Evolutionary conservation across 2,113 vertebrate genomes (phyloP).

Genomic region (Nematolebias whitei): DNA sequence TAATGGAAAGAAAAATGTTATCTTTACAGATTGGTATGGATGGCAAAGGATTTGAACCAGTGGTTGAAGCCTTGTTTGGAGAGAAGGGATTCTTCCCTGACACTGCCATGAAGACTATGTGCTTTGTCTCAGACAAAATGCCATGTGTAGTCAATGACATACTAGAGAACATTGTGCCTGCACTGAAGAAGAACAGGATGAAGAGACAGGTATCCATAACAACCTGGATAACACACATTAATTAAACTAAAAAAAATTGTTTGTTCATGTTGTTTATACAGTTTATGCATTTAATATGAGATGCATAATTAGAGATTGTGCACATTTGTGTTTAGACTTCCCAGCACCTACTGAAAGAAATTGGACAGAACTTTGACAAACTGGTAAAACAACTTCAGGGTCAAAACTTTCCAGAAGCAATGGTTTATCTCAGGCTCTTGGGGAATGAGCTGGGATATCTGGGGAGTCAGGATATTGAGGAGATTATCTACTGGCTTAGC

Average conservation of each 20-base stretch:
- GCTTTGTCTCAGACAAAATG: slow-evolving; percentile 86
- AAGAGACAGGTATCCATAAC: slow-evolving; percentile 72
- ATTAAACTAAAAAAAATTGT: slow-evolving; percentile 1
- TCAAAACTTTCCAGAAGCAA: slow-evolving; percentile 85
- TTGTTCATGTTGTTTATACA: background rate
- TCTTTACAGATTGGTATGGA: slow-evolving; percentile 87
- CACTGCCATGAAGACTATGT: slow-evolving; percentile 86
- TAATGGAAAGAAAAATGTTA: background rate
- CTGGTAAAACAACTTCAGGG: slow-evolving; percentile 81
- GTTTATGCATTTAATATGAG: too few species aligned
- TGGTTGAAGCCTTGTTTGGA: slow-evolving; percentile 90
- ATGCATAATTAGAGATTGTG: background rate
- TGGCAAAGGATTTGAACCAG: slow-evolving; percentile 90
- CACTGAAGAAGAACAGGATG: slow-evolving; percentile 70
- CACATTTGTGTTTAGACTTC: slow-evolving; percentile 45
- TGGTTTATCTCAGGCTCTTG: slow-evolving; percentile 88
- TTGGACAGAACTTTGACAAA: slow-evolving; percentile 84
- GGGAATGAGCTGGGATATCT: slow-evolving; percentile 92
- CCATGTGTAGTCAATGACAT: slow-evolving; percentile 81
- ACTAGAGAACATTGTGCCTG: slow-evolving; percentile 83
- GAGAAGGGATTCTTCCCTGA: slow-evolving; percentile 92
- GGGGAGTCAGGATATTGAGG: slow-evolving; percentile 82
- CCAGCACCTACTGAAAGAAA: slow-evolving; percentile 82
- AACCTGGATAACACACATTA: background rate
- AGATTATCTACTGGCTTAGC: slow-evolving; percentile 70